Conservation (phyloP, 2,888 invertebrate genomes). For the Acutogordius australiensis region DNA sequence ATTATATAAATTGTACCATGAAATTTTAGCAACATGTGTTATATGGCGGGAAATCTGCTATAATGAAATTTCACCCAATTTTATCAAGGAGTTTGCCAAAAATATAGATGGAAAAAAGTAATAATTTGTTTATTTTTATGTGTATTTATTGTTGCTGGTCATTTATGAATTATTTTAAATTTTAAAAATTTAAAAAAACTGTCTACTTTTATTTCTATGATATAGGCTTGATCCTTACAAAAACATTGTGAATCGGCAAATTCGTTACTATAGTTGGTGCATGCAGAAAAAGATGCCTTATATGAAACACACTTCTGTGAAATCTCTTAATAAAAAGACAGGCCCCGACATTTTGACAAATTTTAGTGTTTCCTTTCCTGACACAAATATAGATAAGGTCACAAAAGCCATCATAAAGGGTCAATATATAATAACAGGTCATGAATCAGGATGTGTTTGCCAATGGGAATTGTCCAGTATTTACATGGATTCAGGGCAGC, state of each 20-base stretch:
- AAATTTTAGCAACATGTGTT: too few relatives aligned
- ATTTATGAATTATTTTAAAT: too few relatives aligned
- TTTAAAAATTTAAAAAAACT: too few relatives aligned
- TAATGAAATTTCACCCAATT: too few relatives aligned
- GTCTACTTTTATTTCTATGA: too few relatives aligned
- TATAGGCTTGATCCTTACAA: too few relatives aligned
- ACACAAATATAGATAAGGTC: not conserved
- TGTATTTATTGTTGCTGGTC: too few relatives aligned
- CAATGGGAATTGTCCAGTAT: not conserved
- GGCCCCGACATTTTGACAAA: not conserved
- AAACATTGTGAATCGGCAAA: not conserved
- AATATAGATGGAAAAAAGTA: too few relatives aligned
- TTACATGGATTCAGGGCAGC: not conserved
- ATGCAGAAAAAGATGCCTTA: not conserved
- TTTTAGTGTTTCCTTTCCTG: not conserved
- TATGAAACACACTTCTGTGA: not conserved
- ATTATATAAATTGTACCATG: too few relatives aligned
- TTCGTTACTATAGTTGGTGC: not conserved
- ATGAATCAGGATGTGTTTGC: not conserved
- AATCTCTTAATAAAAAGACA: not conserved
- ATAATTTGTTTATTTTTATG: too few relatives aligned
- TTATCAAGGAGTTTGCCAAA: too few relatives aligned
- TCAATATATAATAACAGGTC: not conserved
- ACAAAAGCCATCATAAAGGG: not conserved
- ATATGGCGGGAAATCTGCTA: too few relatives aligned